A percentile compares a stretch with the other conserved stretches of the same genome.
phyloP scores from a whole-genome alignment of 2,888 invertebrate species.

The Macrophya alboannulata region DNA sequence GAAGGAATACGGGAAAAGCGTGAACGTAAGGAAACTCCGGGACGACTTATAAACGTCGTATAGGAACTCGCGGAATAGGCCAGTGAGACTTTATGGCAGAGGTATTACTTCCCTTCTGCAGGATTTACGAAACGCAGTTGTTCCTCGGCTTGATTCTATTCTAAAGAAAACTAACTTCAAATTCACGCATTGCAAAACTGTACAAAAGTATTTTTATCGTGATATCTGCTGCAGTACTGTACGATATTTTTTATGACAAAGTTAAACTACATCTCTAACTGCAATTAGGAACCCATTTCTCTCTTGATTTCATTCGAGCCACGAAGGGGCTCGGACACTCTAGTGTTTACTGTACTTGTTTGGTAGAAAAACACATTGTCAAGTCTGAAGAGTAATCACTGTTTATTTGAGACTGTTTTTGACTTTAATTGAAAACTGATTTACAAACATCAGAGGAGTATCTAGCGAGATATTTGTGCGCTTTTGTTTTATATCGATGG shows the following conservation, averaged over 20 bases:
- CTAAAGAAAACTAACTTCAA: not conserved
- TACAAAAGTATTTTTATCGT: not conserved
- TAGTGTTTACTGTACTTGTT: not conserved
- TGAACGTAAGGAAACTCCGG: slow-evolving; percentile 14
- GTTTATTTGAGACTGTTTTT: slow-evolving; percentile 26
- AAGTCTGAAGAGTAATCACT: slow-evolving; percentile 36
- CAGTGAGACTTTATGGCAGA: slow-evolving; percentile 30
- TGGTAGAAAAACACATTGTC: slow-evolving; percentile 30
- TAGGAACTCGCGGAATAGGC: slow-evolving; percentile 35
- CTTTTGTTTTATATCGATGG: not conserved
- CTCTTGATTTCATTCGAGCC: not conserved
- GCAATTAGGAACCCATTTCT: not conserved
- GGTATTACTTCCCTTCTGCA: slow-evolving; percentile 14
- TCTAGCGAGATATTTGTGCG: not conserved
- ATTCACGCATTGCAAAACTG: not conserved
- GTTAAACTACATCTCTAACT: not conserved
- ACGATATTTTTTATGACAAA: not conserved
- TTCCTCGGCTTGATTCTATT: slow-evolving; percentile 10
- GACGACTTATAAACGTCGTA: slow-evolving; percentile 43
- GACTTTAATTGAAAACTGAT: slow-evolving; percentile 29
- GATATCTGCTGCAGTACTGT: too few species aligned
- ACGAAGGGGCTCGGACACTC: not conserved
- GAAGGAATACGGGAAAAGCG: not conserved
- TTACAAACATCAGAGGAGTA: not conserved
- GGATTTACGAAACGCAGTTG: slow-evolving; percentile 45